phyloP scores from a whole-genome alignment of 2,888 invertebrate genomes.

The Ochropleura leucogaster region DNA sequence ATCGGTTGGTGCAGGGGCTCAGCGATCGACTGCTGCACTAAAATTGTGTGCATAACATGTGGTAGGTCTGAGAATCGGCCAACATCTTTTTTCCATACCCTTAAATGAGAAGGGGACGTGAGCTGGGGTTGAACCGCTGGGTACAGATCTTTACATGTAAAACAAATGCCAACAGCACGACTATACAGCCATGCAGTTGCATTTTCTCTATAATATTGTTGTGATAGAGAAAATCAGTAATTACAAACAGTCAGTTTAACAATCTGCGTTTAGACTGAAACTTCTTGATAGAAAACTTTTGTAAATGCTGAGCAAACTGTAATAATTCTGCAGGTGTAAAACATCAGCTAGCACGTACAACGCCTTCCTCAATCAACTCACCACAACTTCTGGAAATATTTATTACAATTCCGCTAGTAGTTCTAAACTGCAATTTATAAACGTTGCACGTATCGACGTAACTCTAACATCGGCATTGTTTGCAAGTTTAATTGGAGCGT shows the following conservation, averaged over 20 bases:
- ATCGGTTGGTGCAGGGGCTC: no score
- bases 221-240: neutral
- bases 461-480: constrained; percentile 45
- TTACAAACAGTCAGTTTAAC: neutral
- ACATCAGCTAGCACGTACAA: constrained; percentile 5
- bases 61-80: no score
- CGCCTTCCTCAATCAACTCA: constrained; percentile 36
- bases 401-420: constrained; percentile 31
- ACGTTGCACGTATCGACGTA: constrained; percentile 45
- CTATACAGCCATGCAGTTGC: no score
- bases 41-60: no score
- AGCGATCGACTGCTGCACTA: no score
- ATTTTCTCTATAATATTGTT: no score
- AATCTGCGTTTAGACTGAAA: neutral
- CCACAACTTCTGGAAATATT: constrained; percentile 41
- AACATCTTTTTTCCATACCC: no score
- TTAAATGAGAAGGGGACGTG: no score
- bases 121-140: no score
- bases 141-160: no score
- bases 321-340: neutral
- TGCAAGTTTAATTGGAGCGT: constrained; percentile 56
- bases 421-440: constrained; percentile 52
- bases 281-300: neutral
- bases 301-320: neutral
- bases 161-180: no score